Evolutionary conservation across 2,113 vertebrate species (phyloP).

Genomic region (Dasypus novemcinctus): DNA sequence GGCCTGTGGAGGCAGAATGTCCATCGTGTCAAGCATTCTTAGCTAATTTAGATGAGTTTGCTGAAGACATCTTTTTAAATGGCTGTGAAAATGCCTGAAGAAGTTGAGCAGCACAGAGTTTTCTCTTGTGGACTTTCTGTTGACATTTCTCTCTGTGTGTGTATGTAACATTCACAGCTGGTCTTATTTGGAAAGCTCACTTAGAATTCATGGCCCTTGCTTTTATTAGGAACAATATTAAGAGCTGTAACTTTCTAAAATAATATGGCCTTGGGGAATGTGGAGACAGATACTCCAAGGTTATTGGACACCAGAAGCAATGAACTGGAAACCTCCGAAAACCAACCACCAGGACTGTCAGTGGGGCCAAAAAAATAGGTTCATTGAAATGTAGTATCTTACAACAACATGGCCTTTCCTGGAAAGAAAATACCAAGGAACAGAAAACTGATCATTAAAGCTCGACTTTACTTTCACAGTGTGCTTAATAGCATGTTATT

Average conservation of each 20-base stretch:
- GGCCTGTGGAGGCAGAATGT: conserved; percentile 83
- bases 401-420: conserved; percentile 63
- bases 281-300: conserved; percentile 46
- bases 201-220: conserved; percentile 32
- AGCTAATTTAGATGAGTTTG: conserved; percentile 79
- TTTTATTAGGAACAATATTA: conserved; percentile 49
- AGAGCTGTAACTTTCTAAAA: conserved; percentile 55
- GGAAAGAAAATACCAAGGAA: conserved; percentile 57
- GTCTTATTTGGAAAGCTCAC: conserved; percentile 38
- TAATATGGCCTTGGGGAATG: conserved; percentile 27
- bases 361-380: conserved; percentile 46
- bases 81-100: conserved; percentile 77
- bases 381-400: conserved; percentile 57
- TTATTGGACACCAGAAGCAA: conserved; percentile 51
- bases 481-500: conserved; percentile 41
- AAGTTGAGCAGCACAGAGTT: background rate
- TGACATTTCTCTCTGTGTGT: background rate
- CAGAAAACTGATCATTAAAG: conserved; percentile 61
- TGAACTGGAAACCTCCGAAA: conserved; percentile 44
- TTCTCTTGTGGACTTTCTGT: background rate
- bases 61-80: conserved; percentile 81
- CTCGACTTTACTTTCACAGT: conserved; percentile 54
- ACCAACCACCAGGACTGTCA: conserved; percentile 5
- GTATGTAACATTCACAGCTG: background rate
- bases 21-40: conserved; percentile 77